phyloP scores from a whole-genome alignment of 2,797 vertebrate species.

The Gobio occitaniae region DNA sequence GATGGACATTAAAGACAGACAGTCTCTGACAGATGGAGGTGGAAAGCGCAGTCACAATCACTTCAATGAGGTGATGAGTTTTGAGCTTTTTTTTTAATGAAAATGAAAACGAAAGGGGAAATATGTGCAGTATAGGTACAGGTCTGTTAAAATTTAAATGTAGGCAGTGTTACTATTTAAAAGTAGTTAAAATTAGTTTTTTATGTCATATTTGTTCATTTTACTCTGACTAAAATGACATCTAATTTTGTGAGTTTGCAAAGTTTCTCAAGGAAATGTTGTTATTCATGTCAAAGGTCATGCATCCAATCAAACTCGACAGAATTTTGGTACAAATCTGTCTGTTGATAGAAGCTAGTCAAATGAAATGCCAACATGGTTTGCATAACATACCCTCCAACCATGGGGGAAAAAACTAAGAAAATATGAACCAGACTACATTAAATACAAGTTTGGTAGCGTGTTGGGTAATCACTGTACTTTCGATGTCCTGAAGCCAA shows the following conservation, averaged over 20 bases:
- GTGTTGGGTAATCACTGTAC: background rate
- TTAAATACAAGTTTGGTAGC: constrained; percentile 1
- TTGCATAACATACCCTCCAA: background rate
- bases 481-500: background rate
- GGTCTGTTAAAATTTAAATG: too few species aligned
- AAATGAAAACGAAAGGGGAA: too few species aligned
- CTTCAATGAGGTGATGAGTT: constrained; percentile 27
- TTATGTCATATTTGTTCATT: background rate
- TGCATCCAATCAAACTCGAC: background rate
- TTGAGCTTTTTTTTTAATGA: constrained; percentile 3
- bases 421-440: background rate
- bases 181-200: background rate
- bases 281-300: background rate
- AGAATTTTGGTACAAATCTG: background rate
- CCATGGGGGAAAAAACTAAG: background rate
- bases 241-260: too few species aligned
- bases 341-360: background rate
- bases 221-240: background rate
- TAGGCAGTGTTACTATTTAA: background rate
- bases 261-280: background rate
- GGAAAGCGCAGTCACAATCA: constrained; percentile 33
- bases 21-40: constrained; percentile 54
- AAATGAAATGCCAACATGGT: background rate
- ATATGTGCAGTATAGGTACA: background rate
- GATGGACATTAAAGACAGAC: constrained; percentile 61